Conservation (phyloP, 2,888 invertebrate species). For the Brenthis hecate region DNA sequence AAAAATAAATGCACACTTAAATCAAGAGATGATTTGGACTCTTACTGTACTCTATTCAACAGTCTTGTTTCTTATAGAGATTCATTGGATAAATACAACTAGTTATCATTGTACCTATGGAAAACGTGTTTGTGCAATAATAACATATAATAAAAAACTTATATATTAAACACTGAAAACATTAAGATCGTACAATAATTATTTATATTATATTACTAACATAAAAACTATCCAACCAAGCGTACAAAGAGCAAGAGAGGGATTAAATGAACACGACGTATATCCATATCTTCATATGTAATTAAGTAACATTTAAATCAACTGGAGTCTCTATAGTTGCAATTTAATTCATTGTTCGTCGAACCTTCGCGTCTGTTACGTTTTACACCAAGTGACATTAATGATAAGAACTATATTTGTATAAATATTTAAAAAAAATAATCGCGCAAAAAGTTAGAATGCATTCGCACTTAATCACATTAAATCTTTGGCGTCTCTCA, state of each 20-base stretch:
- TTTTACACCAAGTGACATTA: slow-evolving; percentile 12
- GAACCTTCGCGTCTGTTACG: not conserved
- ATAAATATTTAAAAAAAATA: slow-evolving; percentile 40
- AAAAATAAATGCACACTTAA: too few species aligned
- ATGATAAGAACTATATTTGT: slow-evolving; percentile 33
- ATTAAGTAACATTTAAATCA: slow-evolving; percentile 28
- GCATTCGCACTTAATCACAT: slow-evolving; percentile 53
- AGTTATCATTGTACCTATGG: too few species aligned
- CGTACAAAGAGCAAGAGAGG: not conserved
- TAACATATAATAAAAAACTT: too few species aligned
- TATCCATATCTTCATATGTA: slow-evolving; percentile 17
- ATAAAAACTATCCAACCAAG: not conserved
- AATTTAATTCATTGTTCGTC: slow-evolving; percentile 28
- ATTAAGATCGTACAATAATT: too few species aligned
- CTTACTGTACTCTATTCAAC: too few species aligned
- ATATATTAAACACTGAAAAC: too few species aligned
- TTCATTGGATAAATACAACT: too few species aligned
- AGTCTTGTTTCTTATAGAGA: too few species aligned
- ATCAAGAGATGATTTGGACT: too few species aligned
- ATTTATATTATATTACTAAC: not conserved
- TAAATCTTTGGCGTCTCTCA: slow-evolving; percentile 56
- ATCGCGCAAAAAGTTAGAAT: slow-evolving; percentile 41
- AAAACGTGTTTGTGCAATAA: too few species aligned
- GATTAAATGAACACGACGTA: slow-evolving; percentile 5
- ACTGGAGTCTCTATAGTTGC: slow-evolving; percentile 25